Conservation (phyloP, 2,797 vertebrate species). For the Falco berigora region DNA sequence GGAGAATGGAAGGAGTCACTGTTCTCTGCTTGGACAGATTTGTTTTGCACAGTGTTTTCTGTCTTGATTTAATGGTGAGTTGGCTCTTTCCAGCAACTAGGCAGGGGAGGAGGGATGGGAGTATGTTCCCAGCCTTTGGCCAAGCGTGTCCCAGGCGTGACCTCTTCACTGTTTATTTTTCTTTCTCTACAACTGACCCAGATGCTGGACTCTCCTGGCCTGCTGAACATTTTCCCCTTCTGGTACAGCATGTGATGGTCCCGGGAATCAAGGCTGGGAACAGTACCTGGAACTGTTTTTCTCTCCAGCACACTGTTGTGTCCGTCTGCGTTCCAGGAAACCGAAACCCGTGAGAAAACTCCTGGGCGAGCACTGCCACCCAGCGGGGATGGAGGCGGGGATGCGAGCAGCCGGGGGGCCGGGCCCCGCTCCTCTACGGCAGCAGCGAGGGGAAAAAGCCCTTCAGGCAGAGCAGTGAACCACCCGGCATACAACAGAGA, state of each 20-base stretch:
- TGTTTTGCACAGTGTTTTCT: slow-evolving; percentile 15
- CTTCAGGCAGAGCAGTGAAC: neutral
- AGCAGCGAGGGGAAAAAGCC: rapidly evolving
- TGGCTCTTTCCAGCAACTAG: slow-evolving; percentile 13
- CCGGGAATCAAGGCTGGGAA: neutral
- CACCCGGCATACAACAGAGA: neutral
- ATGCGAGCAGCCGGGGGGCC: neutral
- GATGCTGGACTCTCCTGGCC: neutral
- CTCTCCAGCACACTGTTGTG: neutral
- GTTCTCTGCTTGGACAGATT: neutral
- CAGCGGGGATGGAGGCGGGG: neutral
- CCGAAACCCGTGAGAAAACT: neutral
- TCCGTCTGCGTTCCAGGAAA: slow-evolving; percentile 6
- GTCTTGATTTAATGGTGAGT: neutral
- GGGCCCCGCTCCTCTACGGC: rapidly evolving
- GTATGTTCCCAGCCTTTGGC: slow-evolving; percentile 27
- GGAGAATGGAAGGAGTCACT: neutral
- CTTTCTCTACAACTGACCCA: neutral
- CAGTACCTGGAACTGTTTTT: slow-evolving; percentile 39
- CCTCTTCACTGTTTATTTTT: neutral
- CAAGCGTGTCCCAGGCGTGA: slow-evolving; percentile 25
- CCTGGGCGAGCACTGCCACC: slow-evolving; percentile 25
- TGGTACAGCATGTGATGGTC: neutral
- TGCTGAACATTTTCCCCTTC: neutral
- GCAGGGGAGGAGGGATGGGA: neutral